Evolutionary conservation across 2,888 invertebrate species (phyloP).

Genomic region (Rugalucina vietnamica): DNA sequence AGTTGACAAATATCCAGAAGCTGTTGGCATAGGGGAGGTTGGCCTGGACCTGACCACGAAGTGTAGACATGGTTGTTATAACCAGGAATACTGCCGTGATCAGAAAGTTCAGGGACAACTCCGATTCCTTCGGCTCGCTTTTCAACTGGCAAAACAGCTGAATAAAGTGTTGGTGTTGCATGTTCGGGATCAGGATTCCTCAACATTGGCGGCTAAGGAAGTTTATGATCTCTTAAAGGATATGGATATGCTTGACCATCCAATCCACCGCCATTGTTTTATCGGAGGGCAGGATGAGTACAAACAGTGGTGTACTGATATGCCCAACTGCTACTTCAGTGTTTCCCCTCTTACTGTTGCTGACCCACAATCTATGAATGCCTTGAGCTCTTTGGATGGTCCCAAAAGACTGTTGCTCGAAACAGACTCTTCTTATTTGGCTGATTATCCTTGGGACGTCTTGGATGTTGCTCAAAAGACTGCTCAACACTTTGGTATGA

Average conservation of each 20-base stretch:
- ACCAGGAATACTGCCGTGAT: not conserved
- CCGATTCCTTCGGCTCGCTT: not conserved
- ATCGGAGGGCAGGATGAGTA: not conserved
- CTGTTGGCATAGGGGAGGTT: not conserved
- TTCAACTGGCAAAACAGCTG: not conserved
- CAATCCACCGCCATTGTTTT: slow-evolving; percentile 1
- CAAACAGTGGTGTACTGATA: not conserved
- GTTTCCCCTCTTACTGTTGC: not conserved
- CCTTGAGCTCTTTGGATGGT: not conserved
- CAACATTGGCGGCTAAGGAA: not conserved
- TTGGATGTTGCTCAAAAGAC: not conserved
- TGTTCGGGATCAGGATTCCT: not conserved
- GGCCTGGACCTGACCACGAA: not conserved
- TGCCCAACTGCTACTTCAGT: not conserved
- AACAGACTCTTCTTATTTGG: not conserved
- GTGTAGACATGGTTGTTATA: not conserved
- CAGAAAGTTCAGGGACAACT: not conserved
- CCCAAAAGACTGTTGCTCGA: not conserved
- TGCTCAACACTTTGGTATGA: not conserved
- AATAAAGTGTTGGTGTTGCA: not conserved
- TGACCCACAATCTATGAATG: not conserved
- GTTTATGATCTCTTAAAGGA: not conserved
- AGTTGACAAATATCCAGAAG: not conserved
- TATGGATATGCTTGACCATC: not conserved
- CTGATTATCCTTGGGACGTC: not conserved